Percentiles rank a stretch among this genome's conserved stretches.
Conservation (phyloP, 2,888 invertebrate genomes). For the Drosophila kuntzei region DNA sequence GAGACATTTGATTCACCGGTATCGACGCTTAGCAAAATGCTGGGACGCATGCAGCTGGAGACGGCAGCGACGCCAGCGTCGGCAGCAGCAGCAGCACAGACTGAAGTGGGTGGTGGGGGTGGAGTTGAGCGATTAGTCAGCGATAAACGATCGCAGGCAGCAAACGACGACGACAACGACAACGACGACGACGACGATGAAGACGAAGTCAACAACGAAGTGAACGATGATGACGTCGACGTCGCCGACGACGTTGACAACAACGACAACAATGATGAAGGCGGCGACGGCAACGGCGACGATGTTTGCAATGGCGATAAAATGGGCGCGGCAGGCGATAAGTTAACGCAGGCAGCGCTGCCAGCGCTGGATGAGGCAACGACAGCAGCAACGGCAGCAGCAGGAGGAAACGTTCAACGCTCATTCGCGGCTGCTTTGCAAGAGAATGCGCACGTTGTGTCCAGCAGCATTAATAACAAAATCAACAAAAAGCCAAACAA, state of each 20-base stretch:
- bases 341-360: slow-evolving; percentile 49
- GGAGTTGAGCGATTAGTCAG: slow-evolving; percentile 58
- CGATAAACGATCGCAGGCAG: slow-evolving; percentile 39
- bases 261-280: slow-evolving; percentile 29
- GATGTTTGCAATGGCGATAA: slow-evolving; percentile 63
- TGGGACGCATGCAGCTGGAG: slow-evolving; percentile 76
- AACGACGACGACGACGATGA: slow-evolving; percentile 19
- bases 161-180: slow-evolving; percentile 15
- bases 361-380: slow-evolving; percentile 46
- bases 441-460: slow-evolving; percentile 67
- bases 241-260: slow-evolving; percentile 27
- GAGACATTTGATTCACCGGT: slow-evolving; percentile 80
- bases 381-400: slow-evolving; percentile 31
- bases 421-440: slow-evolving; percentile 62
- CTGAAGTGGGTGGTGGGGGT: slow-evolving; percentile 18
- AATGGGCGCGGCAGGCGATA: slow-evolving; percentile 67
- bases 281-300: slow-evolving; percentile 11
- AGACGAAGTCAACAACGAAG: slow-evolving; percentile 31
- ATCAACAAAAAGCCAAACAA: slow-evolving; percentile 32
- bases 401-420: slow-evolving; percentile 63
- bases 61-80: slow-evolving; percentile 14
- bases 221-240: slow-evolving; percentile 23
- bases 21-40: slow-evolving; percentile 79
- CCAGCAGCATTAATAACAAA: slow-evolving; percentile 20
- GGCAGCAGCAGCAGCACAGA: too few relatives aligned